Evolutionary conservation across 2,113 vertebrate genomes (phyloP).

Genomic region (Oophaga pumilio): DNA sequence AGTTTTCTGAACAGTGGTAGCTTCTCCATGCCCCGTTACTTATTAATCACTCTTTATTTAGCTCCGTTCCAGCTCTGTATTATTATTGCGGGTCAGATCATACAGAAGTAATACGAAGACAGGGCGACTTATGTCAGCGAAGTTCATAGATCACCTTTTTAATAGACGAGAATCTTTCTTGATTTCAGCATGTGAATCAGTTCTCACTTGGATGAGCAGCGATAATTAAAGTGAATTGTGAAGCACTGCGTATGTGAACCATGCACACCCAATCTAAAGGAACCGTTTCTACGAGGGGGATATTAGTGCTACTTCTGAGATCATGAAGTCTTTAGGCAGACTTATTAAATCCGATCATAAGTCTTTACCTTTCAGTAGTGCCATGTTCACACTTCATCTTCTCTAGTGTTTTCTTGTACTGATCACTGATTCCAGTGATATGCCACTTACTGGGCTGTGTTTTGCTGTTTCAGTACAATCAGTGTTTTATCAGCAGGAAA

Average conservation of each 20-base stretch:
- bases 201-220: constrained; percentile 1
- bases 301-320: not conserved
- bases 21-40: not conserved
- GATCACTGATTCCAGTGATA: too few species aligned
- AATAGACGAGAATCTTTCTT: not conserved
- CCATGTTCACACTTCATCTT: not conserved
- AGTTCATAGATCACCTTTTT: not conserved
- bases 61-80: not conserved
- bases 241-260: not conserved
- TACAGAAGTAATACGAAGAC: not conserved
- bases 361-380: not conserved
- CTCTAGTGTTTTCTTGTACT: too few species aligned
- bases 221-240: constrained; percentile 1
- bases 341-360: not conserved
- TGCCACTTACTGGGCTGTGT: too few species aligned
- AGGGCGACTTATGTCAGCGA: not conserved
- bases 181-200: not conserved
- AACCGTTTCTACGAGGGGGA: not conserved
- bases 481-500: too few species aligned
- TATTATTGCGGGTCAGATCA: not conserved
- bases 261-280: not conserved
- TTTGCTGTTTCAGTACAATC: too few species aligned
- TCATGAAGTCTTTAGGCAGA: constrained; percentile 1
- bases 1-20: not conserved
- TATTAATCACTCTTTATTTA: not conserved